Conservation (phyloP, 2,888 invertebrate species). For the Scaptomyza flava region DNA sequence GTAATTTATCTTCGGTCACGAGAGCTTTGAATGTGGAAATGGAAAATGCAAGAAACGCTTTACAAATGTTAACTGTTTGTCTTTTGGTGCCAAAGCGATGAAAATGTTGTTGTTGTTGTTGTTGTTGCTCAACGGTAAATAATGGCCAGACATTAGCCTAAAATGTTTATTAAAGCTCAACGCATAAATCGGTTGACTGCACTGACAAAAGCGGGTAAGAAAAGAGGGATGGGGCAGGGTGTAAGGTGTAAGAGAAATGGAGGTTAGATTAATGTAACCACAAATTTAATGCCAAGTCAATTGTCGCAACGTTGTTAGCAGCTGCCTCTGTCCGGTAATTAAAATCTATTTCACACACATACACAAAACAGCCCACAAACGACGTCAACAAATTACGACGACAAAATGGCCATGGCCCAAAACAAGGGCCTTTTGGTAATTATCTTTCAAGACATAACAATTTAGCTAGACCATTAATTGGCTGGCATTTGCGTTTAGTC, state of each 20-base stretch:
- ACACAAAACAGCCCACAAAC: constrained; percentile 51
- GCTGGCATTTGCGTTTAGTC: constrained; percentile 33
- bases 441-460: constrained; percentile 82
- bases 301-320: constrained; percentile 71
- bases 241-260: constrained; percentile 1
- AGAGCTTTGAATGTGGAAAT: constrained; percentile 44
- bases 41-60: constrained; percentile 73
- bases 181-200: constrained; percentile 57
- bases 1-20: constrained; percentile 74
- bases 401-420: constrained; percentile 29
- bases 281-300: constrained; percentile 63
- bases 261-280: constrained; percentile 49
- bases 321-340: constrained; percentile 70
- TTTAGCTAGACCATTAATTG: constrained; percentile 78
- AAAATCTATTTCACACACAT: constrained; percentile 77
- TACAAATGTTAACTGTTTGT: constrained; percentile 81
- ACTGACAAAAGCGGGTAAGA: not conserved
- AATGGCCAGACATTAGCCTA: constrained; percentile 74
- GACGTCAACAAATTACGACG: constrained; percentile 58
- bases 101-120: constrained; percentile 51
- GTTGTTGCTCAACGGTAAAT: constrained; percentile 57
- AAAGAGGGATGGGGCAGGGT: not conserved
- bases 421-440: constrained; percentile 67
- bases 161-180: constrained; percentile 77
- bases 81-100: constrained; percentile 78